Conservation (phyloP, 2,113 vertebrate genomes). For the Ranitomeya variabilis region DNA sequence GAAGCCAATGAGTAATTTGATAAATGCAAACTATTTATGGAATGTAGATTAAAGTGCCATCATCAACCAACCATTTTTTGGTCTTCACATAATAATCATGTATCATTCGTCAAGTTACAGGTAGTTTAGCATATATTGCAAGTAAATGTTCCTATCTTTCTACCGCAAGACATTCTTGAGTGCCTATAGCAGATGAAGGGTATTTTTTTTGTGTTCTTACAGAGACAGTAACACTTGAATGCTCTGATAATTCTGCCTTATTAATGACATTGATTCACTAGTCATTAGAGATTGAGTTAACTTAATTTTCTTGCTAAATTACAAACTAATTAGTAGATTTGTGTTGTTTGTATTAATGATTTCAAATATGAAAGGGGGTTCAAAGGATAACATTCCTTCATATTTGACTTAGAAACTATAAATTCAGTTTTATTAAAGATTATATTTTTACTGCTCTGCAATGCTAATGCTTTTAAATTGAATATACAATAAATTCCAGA, state of each 20-base stretch:
- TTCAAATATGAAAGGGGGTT: background rate
- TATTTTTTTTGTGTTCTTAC: background rate
- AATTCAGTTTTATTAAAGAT: too few relatives aligned
- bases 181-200: background rate
- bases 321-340: background rate
- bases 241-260: background rate
- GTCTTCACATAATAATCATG: slow-evolving; percentile 27
- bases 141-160: slow-evolving; percentile 2
- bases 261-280: slow-evolving; percentile 19
- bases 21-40: slow-evolving; percentile 38
- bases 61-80: slow-evolving; percentile 27
- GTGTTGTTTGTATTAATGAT: background rate
- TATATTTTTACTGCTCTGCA: too few relatives aligned
- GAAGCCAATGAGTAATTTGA: slow-evolving; percentile 37
- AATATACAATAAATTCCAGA: too few relatives aligned
- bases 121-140: slow-evolving; percentile 35
- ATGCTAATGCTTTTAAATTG: too few relatives aligned
- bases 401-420: too few relatives aligned
- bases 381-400: background rate
- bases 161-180: background rate
- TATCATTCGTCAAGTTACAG: slow-evolving; percentile 43
- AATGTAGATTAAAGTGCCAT: slow-evolving; percentile 23
- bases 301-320: slow-evolving; percentile 24
- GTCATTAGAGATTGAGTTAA: background rate
- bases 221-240: background rate